These are phyloP conservation scores for Papilio glaucus DNA, from an alignment of 1,140 invertebrate genomes.

Conservation along the genomic window DNA sequence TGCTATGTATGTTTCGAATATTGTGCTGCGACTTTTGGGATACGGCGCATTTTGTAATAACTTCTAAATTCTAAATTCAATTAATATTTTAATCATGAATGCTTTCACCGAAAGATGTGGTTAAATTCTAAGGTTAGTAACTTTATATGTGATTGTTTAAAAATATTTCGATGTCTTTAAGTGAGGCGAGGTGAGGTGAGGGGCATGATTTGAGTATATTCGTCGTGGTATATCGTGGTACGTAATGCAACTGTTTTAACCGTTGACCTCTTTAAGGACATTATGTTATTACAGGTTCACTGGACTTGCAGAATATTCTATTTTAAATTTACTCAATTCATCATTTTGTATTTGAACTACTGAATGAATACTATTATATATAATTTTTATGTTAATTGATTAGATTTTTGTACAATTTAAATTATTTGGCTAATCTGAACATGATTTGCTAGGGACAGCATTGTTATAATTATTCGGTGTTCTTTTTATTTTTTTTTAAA, in stretches of 20 bases:
- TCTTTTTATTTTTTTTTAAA: neutral
- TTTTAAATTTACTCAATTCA: conserved; percentile 12
- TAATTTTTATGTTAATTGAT: conserved; percentile 12
- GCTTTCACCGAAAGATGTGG: neutral
- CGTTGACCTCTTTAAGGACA: neutral
- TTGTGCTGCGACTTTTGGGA: conserved; percentile 38
- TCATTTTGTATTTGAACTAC: conserved; percentile 6
- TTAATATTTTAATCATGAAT: neutral
- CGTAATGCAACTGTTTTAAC: conserved; percentile 10
- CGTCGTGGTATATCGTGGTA: conserved; percentile 27
- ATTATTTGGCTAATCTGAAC: neutral
- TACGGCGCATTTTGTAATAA: conserved; percentile 32
- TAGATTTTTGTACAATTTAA: conserved; percentile 2
- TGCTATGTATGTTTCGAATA: conserved; percentile 39
- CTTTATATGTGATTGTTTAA: conserved; percentile 22
- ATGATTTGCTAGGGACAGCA: neutral
- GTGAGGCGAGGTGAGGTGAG: too few species aligned
- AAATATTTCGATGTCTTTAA: conserved; percentile 58
- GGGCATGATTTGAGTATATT: conserved; percentile 17
- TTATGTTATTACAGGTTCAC: neutral
- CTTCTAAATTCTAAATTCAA: conserved; percentile 27
- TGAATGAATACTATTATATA: neutral
- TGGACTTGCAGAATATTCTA: neutral
- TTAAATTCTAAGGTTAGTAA: conserved; percentile 25
- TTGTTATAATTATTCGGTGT: conserved; percentile 6